Evolutionary conservation across 2,888 invertebrate species (phyloP).

Genomic region (Desoria tigrina): DNA sequence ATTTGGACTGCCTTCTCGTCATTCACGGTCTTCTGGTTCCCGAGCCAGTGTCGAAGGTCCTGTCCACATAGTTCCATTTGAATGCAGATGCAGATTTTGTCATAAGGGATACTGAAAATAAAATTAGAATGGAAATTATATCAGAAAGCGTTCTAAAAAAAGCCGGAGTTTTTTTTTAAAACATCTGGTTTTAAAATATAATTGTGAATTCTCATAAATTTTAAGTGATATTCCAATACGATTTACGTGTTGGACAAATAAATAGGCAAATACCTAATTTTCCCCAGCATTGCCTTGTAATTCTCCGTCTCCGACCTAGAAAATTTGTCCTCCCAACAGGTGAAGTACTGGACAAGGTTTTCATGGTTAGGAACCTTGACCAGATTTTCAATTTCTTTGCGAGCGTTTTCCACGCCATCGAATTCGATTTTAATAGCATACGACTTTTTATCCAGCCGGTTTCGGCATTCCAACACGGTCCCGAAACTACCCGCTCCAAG

Average conservation of each 20-base stretch:
- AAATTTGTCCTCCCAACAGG: constrained; percentile 11
- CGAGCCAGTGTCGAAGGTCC: background rate
- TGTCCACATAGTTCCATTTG: constrained; percentile 16
- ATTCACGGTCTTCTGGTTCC: background rate
- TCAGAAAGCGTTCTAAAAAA: too few relatives aligned
- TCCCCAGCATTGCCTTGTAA: background rate
- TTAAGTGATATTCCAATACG: too few relatives aligned
- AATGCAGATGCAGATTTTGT: too few relatives aligned
- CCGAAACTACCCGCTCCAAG: constrained; percentile 6
- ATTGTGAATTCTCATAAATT: too few relatives aligned
- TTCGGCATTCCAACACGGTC: background rate
- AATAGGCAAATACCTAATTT: too few relatives aligned
- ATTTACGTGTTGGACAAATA: too few relatives aligned
- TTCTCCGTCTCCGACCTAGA: background rate
- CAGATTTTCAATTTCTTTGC: constrained; percentile 1
- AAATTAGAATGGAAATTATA: too few relatives aligned
- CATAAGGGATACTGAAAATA: too few relatives aligned
- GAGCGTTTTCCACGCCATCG: background rate
- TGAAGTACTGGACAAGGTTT: constrained; percentile 4
- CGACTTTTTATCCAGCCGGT: background rate
- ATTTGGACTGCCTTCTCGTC: background rate
- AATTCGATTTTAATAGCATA: constrained; percentile 4
- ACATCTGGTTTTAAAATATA: too few relatives aligned
- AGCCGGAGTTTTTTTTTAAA: too few relatives aligned
- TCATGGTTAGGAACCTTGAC: constrained; percentile 9